Percentiles rank a stretch among this genome's conserved stretches.
phyloP scores from a whole-genome alignment of 2,888 invertebrate genomes.

The Tachina lurida region DNA sequence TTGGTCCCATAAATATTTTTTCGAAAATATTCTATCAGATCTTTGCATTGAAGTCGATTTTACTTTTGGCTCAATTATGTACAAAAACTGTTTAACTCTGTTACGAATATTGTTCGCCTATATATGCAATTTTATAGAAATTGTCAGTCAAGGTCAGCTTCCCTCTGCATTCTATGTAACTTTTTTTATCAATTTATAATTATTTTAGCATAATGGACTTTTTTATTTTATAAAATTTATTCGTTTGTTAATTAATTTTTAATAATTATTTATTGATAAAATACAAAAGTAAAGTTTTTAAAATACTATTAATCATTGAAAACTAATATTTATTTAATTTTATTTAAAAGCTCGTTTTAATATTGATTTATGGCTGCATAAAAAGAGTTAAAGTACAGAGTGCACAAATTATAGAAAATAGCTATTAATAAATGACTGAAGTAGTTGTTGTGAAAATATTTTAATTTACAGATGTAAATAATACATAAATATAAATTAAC shows the following conservation, averaged over 20 bases:
- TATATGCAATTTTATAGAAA: no score
- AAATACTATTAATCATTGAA: slow-evolving; percentile 46
- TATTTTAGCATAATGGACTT: background rate
- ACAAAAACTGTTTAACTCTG: no score
- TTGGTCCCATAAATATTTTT: no score
- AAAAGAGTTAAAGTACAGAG: background rate
- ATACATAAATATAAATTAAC: background rate
- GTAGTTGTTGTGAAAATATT: background rate
- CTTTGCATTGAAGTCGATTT: no score
- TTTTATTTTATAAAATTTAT: background rate
- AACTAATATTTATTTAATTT: slow-evolving; percentile 51
- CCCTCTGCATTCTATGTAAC: no score
- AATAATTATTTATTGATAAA: slow-evolving; percentile 40
- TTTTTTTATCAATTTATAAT: no score
- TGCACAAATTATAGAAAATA: slow-evolving; percentile 18
- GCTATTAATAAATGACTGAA: slow-evolving; percentile 8
- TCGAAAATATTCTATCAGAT: no score
- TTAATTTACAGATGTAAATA: background rate
- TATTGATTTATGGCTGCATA: slow-evolving; percentile 51
- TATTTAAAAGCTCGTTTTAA: slow-evolving; percentile 36
- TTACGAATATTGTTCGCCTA: no score
- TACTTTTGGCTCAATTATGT: no score
- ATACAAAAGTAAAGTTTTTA: background rate
- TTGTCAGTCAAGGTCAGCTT: no score
- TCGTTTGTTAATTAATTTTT: slow-evolving; percentile 1